These are phyloP conservation scores for Polyommatus icarus DNA, from an alignment of 2,888 invertebrate genomes.

Conservation along the genomic window DNA sequence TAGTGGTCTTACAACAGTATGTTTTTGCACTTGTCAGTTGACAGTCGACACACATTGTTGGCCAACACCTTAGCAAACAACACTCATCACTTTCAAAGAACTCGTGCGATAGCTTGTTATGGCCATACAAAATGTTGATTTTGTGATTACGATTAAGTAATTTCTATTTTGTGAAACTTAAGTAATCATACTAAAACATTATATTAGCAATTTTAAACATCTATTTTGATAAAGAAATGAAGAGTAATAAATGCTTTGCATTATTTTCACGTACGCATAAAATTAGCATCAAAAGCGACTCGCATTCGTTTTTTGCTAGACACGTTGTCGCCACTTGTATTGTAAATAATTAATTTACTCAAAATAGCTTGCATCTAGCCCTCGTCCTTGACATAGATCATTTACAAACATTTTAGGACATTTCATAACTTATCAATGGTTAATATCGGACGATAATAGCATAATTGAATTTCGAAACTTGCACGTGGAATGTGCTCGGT, in stretches of 20 bases:
- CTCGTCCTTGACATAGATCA: conserved; percentile 12
- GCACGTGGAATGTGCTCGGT: neutral
- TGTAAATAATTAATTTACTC: neutral
- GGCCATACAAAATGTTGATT: neutral
- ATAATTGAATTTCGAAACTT: conserved; percentile 28
- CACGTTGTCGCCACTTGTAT: neutral
- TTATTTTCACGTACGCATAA: neutral
- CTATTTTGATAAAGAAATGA: neutral
- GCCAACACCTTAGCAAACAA: conserved; percentile 28
- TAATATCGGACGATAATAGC: conserved; percentile 16
- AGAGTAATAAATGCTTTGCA: neutral
- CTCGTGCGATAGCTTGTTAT: conserved; percentile 1
- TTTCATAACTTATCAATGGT: conserved; percentile 26
- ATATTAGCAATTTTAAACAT: neutral
- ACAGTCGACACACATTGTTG: conserved; percentile 2
- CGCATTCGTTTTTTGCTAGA: neutral
- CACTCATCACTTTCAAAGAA: conserved; percentile 26
- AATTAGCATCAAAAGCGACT: neutral
- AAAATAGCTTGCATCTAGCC: neutral
- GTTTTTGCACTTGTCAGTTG: conserved; percentile 21
- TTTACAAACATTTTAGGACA: conserved; percentile 7
- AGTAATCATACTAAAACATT: neutral
- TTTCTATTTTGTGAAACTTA: conserved; percentile 28
- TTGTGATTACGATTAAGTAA: neutral
- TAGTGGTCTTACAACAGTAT: neutral